Percentiles rank a stretch among this genome's conserved stretches.
Evolutionary conservation across 2,797 vertebrate genomes (phyloP).

Genomic region (Rhodeus uyekii): DNA sequence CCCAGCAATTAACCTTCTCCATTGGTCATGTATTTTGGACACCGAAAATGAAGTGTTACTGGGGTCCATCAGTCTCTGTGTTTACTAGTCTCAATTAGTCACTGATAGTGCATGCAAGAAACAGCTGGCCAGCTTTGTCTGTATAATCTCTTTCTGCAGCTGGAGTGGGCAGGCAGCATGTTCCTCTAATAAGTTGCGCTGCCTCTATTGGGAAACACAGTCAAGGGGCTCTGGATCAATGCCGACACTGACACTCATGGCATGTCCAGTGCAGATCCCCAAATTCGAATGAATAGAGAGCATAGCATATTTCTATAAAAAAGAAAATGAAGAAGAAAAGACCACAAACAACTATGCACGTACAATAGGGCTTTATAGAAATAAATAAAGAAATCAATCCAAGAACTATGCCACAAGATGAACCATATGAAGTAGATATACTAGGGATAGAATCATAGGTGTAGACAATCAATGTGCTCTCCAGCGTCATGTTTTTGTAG

Average conservation of each 20-base stretch:
- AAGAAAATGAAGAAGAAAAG: background rate
- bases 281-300: conserved; percentile 40
- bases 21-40: conserved; percentile 73
- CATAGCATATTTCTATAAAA: conserved; percentile 5
- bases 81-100: conserved; percentile 80
- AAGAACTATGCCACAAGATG: background rate
- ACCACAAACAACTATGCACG: conserved; percentile 18
- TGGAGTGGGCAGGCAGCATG: conserved; percentile 79
- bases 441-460: background rate
- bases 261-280: conserved; percentile 45
- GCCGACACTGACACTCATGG: conserved; percentile 71
- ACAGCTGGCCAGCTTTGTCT: conserved; percentile 82
- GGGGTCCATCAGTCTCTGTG: conserved; percentile 65
- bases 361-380: background rate
- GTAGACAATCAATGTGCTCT: background rate
- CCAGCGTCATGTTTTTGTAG: background rate
- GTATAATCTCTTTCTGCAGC: conserved; percentile 82
- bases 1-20: conserved; percentile 78
- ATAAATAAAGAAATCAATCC: background rate
- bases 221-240: conserved; percentile 76
- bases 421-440: background rate
- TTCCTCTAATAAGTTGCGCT: conserved; percentile 82
- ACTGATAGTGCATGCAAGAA: conserved; percentile 77
- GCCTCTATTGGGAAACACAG: conserved; percentile 78
- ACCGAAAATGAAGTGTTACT: conserved; percentile 63